phyloP scores from a whole-genome alignment of 2,888 invertebrate genomes.

The Cordylochernes scorpioides region DNA sequence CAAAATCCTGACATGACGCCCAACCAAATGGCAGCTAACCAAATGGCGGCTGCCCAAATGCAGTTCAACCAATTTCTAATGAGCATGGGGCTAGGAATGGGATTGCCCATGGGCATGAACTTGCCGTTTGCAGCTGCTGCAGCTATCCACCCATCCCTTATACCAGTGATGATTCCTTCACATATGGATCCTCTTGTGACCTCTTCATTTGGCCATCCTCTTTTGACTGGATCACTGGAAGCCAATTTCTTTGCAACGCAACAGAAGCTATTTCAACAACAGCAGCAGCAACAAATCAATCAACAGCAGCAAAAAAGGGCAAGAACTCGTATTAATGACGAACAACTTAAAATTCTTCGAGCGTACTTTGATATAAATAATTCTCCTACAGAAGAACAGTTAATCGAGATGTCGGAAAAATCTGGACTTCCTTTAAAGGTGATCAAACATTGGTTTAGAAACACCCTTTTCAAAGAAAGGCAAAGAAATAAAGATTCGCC shows the following conservation, averaged over 20 bases:
- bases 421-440: constrained; percentile 93
- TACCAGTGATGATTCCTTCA: constrained; percentile 67
- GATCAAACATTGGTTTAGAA: constrained; percentile 99
- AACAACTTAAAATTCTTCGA: constrained; percentile 83
- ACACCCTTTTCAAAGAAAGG: constrained; percentile 90
- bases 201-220: constrained; percentile 16
- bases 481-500: constrained; percentile 98
- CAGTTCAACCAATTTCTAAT: constrained; percentile 65
- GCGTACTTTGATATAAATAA: constrained; percentile 99
- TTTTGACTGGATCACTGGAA: constrained; percentile 8
- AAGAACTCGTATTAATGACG: constrained; percentile 90
- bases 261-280: constrained; percentile 18
- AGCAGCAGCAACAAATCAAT: constrained; percentile 15
- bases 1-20: constrained; percentile 31
- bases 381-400: constrained; percentile 94
- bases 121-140: constrained; percentile 22
- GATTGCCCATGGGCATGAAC: constrained; percentile 46
- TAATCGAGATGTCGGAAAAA: constrained; percentile 88
- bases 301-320: constrained; percentile 63
- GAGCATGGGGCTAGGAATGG: constrained; percentile 48
- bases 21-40: constrained; percentile 28
- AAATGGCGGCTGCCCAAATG: constrained; percentile 33
- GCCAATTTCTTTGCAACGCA: constrained; percentile 14
- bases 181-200: constrained; percentile 34
- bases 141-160: constrained; percentile 54